phyloP scores from a whole-genome alignment of 2,888 invertebrate species.

The Sminthurides aquaticus region DNA sequence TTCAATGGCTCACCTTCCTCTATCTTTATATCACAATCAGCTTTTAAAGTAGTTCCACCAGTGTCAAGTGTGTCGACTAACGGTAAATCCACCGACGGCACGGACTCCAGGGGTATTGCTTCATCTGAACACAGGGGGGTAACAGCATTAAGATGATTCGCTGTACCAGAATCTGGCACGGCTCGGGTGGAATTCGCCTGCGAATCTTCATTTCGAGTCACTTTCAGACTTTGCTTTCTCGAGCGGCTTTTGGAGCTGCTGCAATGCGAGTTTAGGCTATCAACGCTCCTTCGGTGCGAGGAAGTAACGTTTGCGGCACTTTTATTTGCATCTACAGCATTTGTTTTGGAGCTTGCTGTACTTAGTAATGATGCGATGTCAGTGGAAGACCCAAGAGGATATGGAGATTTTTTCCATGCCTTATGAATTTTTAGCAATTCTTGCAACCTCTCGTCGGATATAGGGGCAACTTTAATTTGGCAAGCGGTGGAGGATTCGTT shows the following conservation, averaged over 20 bases:
- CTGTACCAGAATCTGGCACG: neutral
- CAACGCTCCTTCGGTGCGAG: neutral
- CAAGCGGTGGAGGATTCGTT: conserved; percentile 7
- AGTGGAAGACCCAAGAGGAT: conserved; percentile 17
- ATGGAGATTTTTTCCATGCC: conserved; percentile 23
- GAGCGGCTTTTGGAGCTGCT: neutral
- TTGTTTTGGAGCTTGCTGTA: conserved; percentile 7
- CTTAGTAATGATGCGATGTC: conserved; percentile 19
- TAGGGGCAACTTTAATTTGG: conserved; percentile 4
- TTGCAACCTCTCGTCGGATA: conserved; percentile 23
- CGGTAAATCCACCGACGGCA: neutral
- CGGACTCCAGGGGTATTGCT: neutral
- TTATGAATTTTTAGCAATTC: conserved; percentile 26
- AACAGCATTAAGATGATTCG: neutral
- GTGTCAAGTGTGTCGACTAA: neutral
- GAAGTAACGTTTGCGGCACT: neutral
- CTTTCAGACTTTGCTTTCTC: neutral
- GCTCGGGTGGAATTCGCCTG: neutral
- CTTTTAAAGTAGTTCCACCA: neutral
- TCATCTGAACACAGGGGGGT: neutral
- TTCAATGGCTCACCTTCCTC: neutral
- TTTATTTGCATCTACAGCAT: neutral
- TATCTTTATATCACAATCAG: neutral
- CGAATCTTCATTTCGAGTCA: neutral
- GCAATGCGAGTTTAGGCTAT: neutral